Conservation (phyloP, 2,888 invertebrate species). For the Phalera bucephala region DNA sequence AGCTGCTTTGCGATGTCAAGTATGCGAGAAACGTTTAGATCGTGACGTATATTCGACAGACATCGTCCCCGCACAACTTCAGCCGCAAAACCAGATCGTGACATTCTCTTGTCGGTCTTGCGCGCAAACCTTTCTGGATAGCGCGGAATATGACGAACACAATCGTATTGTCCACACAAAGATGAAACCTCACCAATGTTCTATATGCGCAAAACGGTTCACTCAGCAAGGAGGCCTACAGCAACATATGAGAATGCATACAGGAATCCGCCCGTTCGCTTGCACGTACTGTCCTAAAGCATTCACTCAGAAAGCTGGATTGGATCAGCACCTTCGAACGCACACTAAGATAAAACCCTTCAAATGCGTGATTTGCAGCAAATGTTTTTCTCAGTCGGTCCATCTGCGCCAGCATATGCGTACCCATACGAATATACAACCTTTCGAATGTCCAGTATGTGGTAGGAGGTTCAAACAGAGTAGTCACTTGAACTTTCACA, state of each 20-base stretch:
- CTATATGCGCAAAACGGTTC: conserved; percentile 69
- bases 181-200: conserved; percentile 69
- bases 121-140: conserved; percentile 56
- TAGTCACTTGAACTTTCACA: conserved; percentile 75
- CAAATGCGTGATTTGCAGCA: conserved; percentile 71
- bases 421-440: conserved; percentile 76
- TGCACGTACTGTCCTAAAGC: conserved; percentile 72
- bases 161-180: conserved; percentile 65
- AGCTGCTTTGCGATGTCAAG: conserved; percentile 73
- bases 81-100: conserved; percentile 31
- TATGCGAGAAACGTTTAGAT: conserved; percentile 73
- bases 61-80: conserved; percentile 35
- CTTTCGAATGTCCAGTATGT: conserved; percentile 70
- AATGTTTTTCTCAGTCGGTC: conserved; percentile 75
- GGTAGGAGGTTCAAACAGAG: conserved; percentile 72
- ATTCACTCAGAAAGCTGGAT: conserved; percentile 74
- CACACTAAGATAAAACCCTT: conserved; percentile 77
- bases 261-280: conserved; percentile 67
- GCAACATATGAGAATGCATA: conserved; percentile 77
- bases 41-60: conserved; percentile 43
- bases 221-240: conserved; percentile 74
- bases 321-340: conserved; percentile 75
- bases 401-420: conserved; percentile 77
- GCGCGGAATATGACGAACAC: conserved; percentile 62
- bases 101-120: conserved; percentile 62